These are phyloP conservation scores for Gymnoscopelus microlampas DNA, from an alignment of 2,797 vertebrate species.

Conservation along the genomic window DNA sequence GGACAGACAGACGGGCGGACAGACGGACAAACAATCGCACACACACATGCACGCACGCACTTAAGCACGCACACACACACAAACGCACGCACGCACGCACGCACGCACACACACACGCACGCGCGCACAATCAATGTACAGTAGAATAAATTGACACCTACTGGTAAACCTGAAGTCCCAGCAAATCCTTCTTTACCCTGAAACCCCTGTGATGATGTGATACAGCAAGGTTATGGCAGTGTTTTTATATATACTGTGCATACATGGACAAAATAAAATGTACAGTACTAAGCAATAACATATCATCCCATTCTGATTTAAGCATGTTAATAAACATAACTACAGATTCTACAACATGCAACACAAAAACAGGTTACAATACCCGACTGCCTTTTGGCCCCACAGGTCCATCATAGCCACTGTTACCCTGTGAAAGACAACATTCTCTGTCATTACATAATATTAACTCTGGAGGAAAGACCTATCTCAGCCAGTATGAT, in stretches of 20 bases:
- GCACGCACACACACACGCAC: neutral
- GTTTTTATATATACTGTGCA: neutral
- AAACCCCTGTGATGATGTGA: conserved; percentile 48
- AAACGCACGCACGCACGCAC: no score
- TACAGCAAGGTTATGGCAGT: neutral
- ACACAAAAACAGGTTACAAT: conserved; percentile 19
- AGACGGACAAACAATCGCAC: no score
- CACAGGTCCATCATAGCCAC: conserved; percentile 47
- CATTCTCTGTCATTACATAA: neutral
- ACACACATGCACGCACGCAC: no score
- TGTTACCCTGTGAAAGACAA: conserved; percentile 60
- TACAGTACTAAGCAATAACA: neutral
- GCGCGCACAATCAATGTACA: neutral
- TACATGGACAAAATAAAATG: neutral
- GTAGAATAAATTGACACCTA: conserved; percentile 21
- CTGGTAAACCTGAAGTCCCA: conserved; percentile 69
- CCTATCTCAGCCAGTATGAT: neutral
- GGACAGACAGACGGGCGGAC: no score
- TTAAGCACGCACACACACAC: no score
- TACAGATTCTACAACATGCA: neutral
- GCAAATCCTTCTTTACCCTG: conserved; percentile 66
- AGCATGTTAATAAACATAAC: neutral
- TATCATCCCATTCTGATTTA: neutral
- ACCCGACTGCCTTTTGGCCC: conserved; percentile 66
- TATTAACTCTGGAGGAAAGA: neutral